Base-by-base conservation (phyloP, 2,888 invertebrate species). In the Philhelius pedissequus region DNA sequence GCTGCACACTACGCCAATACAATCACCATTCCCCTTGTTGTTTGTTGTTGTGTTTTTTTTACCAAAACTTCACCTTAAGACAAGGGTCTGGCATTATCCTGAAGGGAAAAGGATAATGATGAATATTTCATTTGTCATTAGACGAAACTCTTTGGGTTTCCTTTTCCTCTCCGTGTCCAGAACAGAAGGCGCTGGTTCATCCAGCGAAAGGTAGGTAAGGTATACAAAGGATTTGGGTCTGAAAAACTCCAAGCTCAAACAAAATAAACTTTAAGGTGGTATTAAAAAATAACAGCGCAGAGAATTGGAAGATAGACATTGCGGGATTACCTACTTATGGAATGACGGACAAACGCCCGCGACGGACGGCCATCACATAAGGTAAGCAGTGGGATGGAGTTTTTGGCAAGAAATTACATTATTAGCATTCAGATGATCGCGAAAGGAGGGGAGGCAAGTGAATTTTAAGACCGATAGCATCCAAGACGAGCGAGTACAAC, bases 81-180 rank as follows among this genome's bases (percentile, higher is more conserved):
- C 78, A 79, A 83, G 83, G 79, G 79, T 83, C 79, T 74, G 69
- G 69, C 83, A 83, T 83, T 83, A 83, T 80, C 80, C 75, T 75
- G 56, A 79, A 76, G 78, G 70, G 48, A 86, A 81, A 86, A 68
- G 86, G 86, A 86, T 84, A 84, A 84, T 84, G 80, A 86, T 86
- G 86, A 86, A 86, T 86, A 86, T 86, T 86, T 86, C 80, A 86
- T 86, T 86, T 80, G 79, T 86, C 86, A 86, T 86, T 86, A 86
- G 84, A 84, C 74, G 52, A 64, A 76, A 54, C 50, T 80, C 71
- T 66, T 77, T 32, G 54, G 58, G 48, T 68, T 80, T 25, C 4
- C 58, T 60, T 68, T 80, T 25, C 4, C 58, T 60, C 66, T 30
- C 9, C 48, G 45, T 79, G 83, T 83, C 79, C 70, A 70, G 43